These are phyloP conservation scores for Andinoacara biseriatus DNA, from an alignment of 2,113 vertebrate genomes.

Conservation along the genomic window DNA sequence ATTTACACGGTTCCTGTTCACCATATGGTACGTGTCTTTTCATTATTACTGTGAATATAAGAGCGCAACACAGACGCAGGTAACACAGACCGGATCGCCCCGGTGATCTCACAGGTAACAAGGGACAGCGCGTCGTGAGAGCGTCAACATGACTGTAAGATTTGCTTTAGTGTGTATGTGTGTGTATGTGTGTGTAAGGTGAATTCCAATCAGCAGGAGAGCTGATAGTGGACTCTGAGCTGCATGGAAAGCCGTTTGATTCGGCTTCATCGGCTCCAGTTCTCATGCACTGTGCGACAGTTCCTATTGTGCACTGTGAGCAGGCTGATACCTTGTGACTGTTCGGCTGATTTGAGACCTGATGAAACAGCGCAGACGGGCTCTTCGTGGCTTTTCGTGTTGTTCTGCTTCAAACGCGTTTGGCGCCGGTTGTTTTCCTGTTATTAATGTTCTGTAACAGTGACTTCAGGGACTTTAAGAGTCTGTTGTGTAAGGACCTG, in stretches of 20 bases:
- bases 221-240: not conserved
- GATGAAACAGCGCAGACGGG: not conserved
- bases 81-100: not conserved
- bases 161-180: not conserved
- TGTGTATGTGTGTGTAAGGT: not conserved
- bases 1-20: not conserved
- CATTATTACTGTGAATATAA: not conserved
- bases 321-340: not conserved
- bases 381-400: not conserved
- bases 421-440: not conserved
- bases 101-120: constrained; percentile 10
- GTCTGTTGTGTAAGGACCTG: not conserved
- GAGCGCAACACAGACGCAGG: not conserved
- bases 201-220: not conserved
- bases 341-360: not conserved
- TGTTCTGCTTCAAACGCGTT: not conserved
- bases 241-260: not conserved
- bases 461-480: not conserved
- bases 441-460: not conserved
- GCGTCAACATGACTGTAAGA: not conserved
- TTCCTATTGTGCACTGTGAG: not conserved
- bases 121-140: not conserved
- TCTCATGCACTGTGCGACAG: not conserved
- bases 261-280: not conserved
- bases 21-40: not conserved